Conservation (phyloP, 2,113 vertebrate species). For the Gavia stellata region DNA sequence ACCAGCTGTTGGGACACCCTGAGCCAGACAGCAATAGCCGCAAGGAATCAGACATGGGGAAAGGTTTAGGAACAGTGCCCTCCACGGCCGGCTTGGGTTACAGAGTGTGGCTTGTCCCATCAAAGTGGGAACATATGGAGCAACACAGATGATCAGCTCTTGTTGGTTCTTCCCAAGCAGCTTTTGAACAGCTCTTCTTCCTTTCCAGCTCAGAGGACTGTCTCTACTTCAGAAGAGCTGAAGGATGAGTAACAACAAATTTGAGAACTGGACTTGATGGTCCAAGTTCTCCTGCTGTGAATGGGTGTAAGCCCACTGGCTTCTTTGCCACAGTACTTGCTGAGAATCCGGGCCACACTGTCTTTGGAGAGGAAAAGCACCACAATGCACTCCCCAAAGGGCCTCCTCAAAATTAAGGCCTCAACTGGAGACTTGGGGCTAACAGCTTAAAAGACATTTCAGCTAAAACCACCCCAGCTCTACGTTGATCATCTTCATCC, state of each 20-base stretch:
- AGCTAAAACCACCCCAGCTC: neutral
- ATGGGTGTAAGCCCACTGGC: neutral
- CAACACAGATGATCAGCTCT: neutral
- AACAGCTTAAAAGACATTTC: neutral
- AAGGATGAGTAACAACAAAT: neutral
- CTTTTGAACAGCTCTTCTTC: neutral
- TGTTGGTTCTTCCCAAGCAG: neutral
- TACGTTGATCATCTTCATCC: neutral
- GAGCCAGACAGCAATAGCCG: neutral
- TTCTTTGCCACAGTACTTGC: neutral
- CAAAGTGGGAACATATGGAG: rapidly evolving
- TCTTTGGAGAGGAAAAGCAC: neutral
- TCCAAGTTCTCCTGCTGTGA: neutral
- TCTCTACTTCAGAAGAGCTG: neutral
- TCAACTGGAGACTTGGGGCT: neutral
- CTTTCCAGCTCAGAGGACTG: neutral
- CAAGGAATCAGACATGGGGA: neutral
- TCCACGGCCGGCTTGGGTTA: neutral
- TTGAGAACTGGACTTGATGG: neutral
- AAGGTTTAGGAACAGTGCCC: neutral
- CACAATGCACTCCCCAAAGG: neutral
- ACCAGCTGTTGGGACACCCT: neutral
- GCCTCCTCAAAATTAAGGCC: neutral
- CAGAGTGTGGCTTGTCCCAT: neutral
- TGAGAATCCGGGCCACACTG: neutral